phyloP scores from a whole-genome alignment of 2,797 vertebrate species.

The Enteromius viviparus region DNA sequence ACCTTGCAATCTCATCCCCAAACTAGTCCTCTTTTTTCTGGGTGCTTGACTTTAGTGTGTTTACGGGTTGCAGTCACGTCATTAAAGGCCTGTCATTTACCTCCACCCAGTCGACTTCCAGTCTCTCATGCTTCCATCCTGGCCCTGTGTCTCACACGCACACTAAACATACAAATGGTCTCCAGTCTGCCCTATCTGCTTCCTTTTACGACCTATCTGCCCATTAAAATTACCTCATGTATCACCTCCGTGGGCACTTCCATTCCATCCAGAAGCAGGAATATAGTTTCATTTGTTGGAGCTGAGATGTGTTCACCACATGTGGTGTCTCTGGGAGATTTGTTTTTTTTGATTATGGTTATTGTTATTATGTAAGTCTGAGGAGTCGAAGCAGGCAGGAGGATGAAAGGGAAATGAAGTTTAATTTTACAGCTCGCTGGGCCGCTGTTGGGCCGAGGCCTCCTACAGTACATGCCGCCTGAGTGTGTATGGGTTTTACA shows the following conservation, averaged over 20 bases:
- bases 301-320: constrained; percentile 27
- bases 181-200: constrained; percentile 21
- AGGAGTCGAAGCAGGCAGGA: constrained; percentile 70
- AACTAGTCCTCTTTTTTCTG: constrained; percentile 68
- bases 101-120: constrained; percentile 49
- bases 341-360: constrained; percentile 67
- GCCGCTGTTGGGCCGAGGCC: constrained; percentile 65
- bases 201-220: constrained; percentile 54
- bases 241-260: constrained; percentile 23
- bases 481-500: constrained; percentile 35
- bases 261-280: not conserved
- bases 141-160: not conserved
- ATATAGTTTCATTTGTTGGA: constrained; percentile 11
- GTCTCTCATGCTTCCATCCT: constrained; percentile 32
- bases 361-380: constrained; percentile 72
- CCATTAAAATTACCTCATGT: constrained; percentile 42
- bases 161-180: constrained; percentile 25
- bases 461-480: constrained; percentile 22
- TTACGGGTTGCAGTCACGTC: constrained; percentile 59
- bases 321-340: constrained; percentile 38
- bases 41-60: constrained; percentile 70
- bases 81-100: constrained; percentile 68
- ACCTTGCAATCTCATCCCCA: constrained; percentile 57
- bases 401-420: constrained; percentile 71
- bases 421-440: constrained; percentile 84